Conservation (phyloP, 2,797 vertebrate genomes). For the Adelosebastes latens region DNA sequence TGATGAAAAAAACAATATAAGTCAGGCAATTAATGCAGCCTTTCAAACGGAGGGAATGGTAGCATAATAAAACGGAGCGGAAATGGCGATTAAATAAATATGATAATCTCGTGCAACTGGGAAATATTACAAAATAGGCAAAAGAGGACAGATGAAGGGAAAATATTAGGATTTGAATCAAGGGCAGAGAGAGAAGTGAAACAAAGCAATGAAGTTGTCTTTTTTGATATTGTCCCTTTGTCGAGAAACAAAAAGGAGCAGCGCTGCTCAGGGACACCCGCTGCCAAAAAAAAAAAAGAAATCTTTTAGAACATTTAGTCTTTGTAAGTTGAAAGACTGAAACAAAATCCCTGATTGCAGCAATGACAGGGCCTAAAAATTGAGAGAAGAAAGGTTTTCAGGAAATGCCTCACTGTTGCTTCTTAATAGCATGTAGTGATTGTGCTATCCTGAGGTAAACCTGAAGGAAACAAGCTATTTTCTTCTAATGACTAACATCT, state of each 20-base stretch:
- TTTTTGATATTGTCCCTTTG: slow-evolving; percentile 15
- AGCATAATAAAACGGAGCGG: slow-evolving; percentile 59
- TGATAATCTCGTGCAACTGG: slow-evolving; percentile 62
- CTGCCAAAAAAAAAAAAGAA: not conserved
- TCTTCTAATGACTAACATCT: slow-evolving; percentile 67
- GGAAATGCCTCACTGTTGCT: slow-evolving; percentile 8
- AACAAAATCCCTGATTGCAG: slow-evolving; percentile 26
- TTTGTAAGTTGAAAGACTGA: not conserved
- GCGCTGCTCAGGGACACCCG: slow-evolving; percentile 10
- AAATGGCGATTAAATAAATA: slow-evolving; percentile 68
- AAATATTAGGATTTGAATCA: slow-evolving; percentile 24
- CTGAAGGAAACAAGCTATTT: slow-evolving; percentile 52
- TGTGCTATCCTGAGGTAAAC: slow-evolving; percentile 42
- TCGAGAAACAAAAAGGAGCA: slow-evolving; percentile 11
- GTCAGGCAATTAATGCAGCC: slow-evolving; percentile 56
- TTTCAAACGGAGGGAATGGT: slow-evolving; percentile 45
- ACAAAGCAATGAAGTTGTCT: slow-evolving; percentile 38
- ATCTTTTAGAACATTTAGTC: slow-evolving; percentile 9
- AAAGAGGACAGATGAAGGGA: slow-evolving; percentile 38
- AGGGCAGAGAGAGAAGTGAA: slow-evolving; percentile 23
- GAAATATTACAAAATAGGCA: slow-evolving; percentile 67
- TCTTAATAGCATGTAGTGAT: slow-evolving; percentile 16
- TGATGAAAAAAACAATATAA: slow-evolving; percentile 47
- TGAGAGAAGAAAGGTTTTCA: slow-evolving; percentile 3
- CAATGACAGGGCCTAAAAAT: not conserved